These are phyloP conservation scores for Musca vetustissima DNA, from an alignment of 1,140 invertebrate species.

Conservation along the genomic window DNA sequence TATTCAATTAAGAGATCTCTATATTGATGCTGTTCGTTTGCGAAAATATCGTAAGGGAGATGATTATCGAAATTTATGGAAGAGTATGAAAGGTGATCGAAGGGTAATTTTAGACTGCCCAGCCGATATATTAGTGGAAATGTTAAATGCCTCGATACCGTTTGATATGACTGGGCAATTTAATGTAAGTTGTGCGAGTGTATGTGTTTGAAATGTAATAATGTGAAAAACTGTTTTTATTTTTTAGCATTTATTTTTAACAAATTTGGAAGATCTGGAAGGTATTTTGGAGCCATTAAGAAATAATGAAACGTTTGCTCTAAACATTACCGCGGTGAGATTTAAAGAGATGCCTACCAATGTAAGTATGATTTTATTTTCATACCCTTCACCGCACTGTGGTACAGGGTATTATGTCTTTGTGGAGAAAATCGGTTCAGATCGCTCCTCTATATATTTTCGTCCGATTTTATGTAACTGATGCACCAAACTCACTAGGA, in stretches of 20 bases:
- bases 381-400: too few relatives aligned
- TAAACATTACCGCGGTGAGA: slow-evolving; percentile 66
- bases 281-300: slow-evolving; percentile 39
- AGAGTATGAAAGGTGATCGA: slow-evolving; percentile 67
- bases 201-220: too few relatives aligned
- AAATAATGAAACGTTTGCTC: slow-evolving; percentile 55
- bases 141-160: slow-evolving; percentile 52
- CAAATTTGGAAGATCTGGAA: slow-evolving; percentile 44
- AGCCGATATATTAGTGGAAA: slow-evolving; percentile 60
- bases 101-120: slow-evolving; percentile 74
- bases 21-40: slow-evolving; percentile 56
- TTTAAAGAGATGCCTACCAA: slow-evolving; percentile 15
- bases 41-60: slow-evolving; percentile 59
- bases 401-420: too few relatives aligned
- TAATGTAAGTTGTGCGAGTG: slow-evolving; percentile 33
- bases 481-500: too few relatives aligned
- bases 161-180: slow-evolving; percentile 50
- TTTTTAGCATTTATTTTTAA: slow-evolving; percentile 42
- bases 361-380: too few relatives aligned
- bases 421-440: too few relatives aligned
- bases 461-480: too few relatives aligned
- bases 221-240: background rate
- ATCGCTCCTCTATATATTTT: too few relatives aligned
- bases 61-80: slow-evolving; percentile 62
- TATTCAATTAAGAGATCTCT: slow-evolving; percentile 43